These are phyloP conservation scores for Drosophila neocordata DNA, from an alignment of 1,140 invertebrate species.

Conservation along the genomic window DNA sequence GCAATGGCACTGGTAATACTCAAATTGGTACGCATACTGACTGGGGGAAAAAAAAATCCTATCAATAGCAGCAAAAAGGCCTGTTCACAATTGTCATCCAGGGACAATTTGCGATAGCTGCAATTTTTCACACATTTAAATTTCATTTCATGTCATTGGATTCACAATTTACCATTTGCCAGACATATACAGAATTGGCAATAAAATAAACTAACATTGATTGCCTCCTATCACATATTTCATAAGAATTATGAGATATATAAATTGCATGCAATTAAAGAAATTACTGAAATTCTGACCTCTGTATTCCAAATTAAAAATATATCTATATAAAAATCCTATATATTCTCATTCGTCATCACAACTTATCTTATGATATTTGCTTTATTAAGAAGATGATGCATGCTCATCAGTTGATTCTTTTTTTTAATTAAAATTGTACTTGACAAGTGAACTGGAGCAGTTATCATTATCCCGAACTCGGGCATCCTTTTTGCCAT, in stretches of 20 bases:
- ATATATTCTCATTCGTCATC: constrained; percentile 22
- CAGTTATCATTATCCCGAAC: background rate
- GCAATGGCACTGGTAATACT: constrained; percentile 11
- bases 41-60: constrained; percentile 10
- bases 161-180: constrained; percentile 21
- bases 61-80: constrained; percentile 1
- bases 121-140: constrained; percentile 43
- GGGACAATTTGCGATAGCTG: constrained; percentile 26
- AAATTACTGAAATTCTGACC: background rate
- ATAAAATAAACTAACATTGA: constrained; percentile 27
- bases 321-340: background rate
- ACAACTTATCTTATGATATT: constrained; percentile 36
- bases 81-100: constrained; percentile 30
- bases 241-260: background rate
- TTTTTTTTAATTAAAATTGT: constrained; percentile 54
- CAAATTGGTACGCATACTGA: background rate
- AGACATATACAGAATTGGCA: background rate
- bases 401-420: background rate
- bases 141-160: constrained; percentile 29
- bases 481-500: constrained; percentile 1
- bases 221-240: constrained; percentile 5
- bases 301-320: too few relatives aligned
- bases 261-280: background rate
- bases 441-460: constrained; percentile 32
- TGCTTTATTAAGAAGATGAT: constrained; percentile 7